A percentile compares a stretch with the other conserved stretches of the same genome.
phyloP scores from a whole-genome alignment of 2,113 vertebrate genomes.

The Ceyx cyanopectus region DNA sequence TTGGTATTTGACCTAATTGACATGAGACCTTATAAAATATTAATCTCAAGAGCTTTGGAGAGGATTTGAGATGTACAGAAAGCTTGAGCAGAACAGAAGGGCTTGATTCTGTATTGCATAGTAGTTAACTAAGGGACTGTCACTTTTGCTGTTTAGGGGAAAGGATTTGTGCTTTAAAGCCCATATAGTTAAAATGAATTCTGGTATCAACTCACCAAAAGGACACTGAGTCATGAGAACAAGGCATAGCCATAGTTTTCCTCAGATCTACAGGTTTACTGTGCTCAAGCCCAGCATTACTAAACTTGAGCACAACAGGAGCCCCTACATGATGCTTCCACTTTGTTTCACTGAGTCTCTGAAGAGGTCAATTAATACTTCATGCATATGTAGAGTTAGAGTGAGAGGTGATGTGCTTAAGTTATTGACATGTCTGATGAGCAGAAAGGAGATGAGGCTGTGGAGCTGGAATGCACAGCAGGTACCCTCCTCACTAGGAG shows the following conservation, averaged over 20 bases:
- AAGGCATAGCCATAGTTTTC: not conserved
- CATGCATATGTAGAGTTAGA: not conserved
- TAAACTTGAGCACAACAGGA: not conserved
- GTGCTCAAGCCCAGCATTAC: not conserved
- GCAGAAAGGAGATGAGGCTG: not conserved
- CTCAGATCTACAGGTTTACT: not conserved
- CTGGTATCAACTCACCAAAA: not conserved
- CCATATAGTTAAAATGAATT: not conserved
- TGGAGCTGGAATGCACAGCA: not conserved
- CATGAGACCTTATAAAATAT: not conserved
- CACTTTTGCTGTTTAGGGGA: not conserved
- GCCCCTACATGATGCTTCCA: not conserved
- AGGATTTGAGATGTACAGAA: not conserved
- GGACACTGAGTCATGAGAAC: not conserved
- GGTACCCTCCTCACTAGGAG: not conserved
- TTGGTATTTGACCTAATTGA: constrained; percentile 39
- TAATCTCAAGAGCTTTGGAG: not conserved
- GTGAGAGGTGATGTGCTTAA: not conserved
- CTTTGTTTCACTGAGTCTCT: not conserved
- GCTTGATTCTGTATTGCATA: not conserved
- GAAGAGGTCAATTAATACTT: not conserved
- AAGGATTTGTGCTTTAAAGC: not conserved
- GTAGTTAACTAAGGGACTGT: not conserved
- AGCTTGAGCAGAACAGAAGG: not conserved
- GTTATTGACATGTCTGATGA: not conserved